Percentiles rank a stretch among this genome's conserved stretches.
Conservation (phyloP, 1,140 invertebrate species). For the Ips nitidus region DNA sequence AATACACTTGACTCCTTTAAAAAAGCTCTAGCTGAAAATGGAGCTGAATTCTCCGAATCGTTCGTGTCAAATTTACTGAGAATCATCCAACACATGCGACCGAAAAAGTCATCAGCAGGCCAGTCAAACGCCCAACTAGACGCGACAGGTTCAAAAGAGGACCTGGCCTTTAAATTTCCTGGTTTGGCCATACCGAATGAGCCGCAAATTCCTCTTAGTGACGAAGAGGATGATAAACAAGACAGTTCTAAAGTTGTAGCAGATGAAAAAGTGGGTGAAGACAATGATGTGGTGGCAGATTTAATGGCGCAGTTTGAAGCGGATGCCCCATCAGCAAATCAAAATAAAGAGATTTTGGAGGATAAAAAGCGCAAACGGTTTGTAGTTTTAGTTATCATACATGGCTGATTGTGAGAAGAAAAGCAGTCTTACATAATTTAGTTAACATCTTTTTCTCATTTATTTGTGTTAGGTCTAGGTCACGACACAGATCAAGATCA, state of each 20-base stretch:
- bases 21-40: slow-evolving; percentile 84
- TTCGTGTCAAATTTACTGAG: slow-evolving; percentile 88
- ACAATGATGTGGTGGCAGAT: slow-evolving; percentile 69
- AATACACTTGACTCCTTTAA: slow-evolving; percentile 85
- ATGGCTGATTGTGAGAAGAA: background rate
- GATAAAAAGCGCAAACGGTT: slow-evolving; percentile 1
- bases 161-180: slow-evolving; percentile 79
- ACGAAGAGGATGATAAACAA: slow-evolving; percentile 47
- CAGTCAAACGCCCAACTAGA: slow-evolving; percentile 35
- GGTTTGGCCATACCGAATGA: slow-evolving; percentile 90
- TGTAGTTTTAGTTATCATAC: background rate
- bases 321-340: slow-evolving; percentile 66
- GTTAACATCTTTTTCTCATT: background rate
- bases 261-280: slow-evolving; percentile 39
- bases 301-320: slow-evolving; percentile 90
- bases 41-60: slow-evolving; percentile 92
- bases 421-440: slow-evolving; percentile 15
- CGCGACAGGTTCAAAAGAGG: slow-evolving; percentile 54
- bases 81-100: slow-evolving; percentile 94
- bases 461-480: slow-evolving; percentile 14
- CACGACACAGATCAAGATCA: slow-evolving; percentile 39
- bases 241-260: slow-evolving; percentile 17
- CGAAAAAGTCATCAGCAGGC: slow-evolving; percentile 50
- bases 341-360: background rate
- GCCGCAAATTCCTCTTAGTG: slow-evolving; percentile 55